Base-by-base conservation (phyloP, 1,140 invertebrate species). In the Dendroctonus valens region DNA sequence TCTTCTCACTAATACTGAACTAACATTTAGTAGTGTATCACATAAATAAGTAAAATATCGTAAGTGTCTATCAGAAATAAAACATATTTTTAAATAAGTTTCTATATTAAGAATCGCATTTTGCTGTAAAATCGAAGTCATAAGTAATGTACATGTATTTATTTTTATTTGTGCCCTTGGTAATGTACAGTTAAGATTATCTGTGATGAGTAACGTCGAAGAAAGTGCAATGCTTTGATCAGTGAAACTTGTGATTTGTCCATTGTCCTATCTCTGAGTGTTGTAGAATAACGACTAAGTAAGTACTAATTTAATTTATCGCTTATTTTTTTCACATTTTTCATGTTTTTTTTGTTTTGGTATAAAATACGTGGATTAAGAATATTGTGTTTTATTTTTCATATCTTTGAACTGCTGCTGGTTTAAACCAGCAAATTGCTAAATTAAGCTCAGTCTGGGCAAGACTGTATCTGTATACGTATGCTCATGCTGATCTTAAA, bases 161-260 rank as follows among this genome's bases (percentile, higher is more conserved):
- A 68, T 68, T 68, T 68, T 68, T 58, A 49, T 57, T 41, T 52
- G 52, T 40, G 53, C 42, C 51, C 57, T 51, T 58, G 66, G 41
- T 65, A 49, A 55, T 72, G 70, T 68, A 68, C 62, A 71, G 69
- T 68, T 69, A 68, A 68, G 69, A 71, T 76, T 75, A 74, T 76
- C 75, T 76, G 75, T 76, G 75, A 76, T 76, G 71, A 70, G 72
- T 69, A 74, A 61, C 14, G 11, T 70, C 54, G 55, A 67, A 70
- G 70, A 75, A 74, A 76, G 75, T 76, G 75, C 75, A 76, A 76
- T 76, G 75, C 74, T 76, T 76, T 74, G 71, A 68, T 61, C 69
- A 73, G 58, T 69, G 64, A 62, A 75, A 68, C 70, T 75, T 76
- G 75, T 76, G 75, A 76, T 75, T 76, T 76, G 73, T 73, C 75